These are phyloP conservation scores for Tachuris rubrigastra DNA, from an alignment of 2,113 vertebrate species.

Conservation along the genomic window DNA sequence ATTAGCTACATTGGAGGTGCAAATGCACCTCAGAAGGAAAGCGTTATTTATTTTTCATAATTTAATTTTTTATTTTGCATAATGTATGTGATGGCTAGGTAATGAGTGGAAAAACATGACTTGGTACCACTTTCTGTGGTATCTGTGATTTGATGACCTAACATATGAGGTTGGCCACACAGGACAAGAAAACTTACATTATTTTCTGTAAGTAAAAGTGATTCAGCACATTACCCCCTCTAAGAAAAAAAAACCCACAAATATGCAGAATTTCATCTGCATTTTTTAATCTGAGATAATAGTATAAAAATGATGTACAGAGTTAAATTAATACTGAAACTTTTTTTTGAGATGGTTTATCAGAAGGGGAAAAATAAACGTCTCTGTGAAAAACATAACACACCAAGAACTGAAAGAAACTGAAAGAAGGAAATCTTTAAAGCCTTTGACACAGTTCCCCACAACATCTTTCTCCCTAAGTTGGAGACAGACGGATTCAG, in stretches of 20 bases:
- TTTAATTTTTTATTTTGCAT: slow-evolving; percentile 79
- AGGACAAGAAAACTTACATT: background rate
- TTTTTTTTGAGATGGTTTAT: background rate
- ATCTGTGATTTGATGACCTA: slow-evolving; percentile 15
- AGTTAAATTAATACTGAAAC: background rate
- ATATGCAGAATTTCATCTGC: background rate
- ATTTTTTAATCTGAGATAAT: background rate
- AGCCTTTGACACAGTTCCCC: background rate
- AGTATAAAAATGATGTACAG: background rate
- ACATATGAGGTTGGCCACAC: background rate
- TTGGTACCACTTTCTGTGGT: background rate
- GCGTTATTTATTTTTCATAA: slow-evolving; percentile 70
- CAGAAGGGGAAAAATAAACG: background rate
- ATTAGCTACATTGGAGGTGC: slow-evolving; percentile 28
- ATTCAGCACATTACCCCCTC: background rate
- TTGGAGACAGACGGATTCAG: background rate
- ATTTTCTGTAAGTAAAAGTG: background rate
- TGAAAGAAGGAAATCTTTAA: background rate
- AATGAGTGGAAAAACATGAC: slow-evolving; percentile 57
- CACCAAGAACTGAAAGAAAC: background rate
- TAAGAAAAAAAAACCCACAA: background rate
- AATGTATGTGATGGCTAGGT: slow-evolving; percentile 67
- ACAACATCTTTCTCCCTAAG: background rate
- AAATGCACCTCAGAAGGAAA: slow-evolving; percentile 51
- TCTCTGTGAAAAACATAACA: background rate